Evolutionary conservation across 2,113 vertebrate species (phyloP).

Genomic region (Microcebus tavaratra): DNA sequence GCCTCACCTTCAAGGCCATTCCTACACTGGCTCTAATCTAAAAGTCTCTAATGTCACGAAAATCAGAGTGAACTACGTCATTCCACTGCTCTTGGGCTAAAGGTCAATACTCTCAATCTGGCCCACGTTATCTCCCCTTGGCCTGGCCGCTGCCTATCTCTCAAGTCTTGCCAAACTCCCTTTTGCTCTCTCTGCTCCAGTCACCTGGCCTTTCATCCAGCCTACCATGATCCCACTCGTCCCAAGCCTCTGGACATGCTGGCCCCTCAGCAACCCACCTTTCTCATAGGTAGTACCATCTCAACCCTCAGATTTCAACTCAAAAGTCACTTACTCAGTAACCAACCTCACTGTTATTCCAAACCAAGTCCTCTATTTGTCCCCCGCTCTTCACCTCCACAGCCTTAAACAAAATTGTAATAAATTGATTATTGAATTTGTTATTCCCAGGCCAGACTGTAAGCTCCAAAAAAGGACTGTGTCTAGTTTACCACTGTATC

Average conservation of each 20-base stretch:
- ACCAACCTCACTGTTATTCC: neutral
- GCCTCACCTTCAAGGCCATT: conserved; percentile 2
- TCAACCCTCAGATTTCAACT: neutral
- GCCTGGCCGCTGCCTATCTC: neutral
- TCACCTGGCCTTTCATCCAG: neutral
- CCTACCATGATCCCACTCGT: neutral
- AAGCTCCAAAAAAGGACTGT: neutral
- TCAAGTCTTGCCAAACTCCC: neutral
- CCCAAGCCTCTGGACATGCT: neutral
- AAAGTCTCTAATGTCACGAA: conserved; percentile 4
- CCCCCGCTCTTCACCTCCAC: neutral
- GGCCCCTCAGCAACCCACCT: neutral
- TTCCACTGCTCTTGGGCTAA: conserved; percentile 2
- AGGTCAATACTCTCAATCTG: conserved; percentile 47
- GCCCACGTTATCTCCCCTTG: neutral
- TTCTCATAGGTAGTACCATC: neutral
- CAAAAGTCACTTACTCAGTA: conserved; percentile 2
- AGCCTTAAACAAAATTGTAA: conserved; percentile 32
- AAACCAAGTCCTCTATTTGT: neutral
- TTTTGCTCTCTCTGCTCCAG: conserved; percentile 11
- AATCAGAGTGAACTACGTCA: conserved; percentile 12
- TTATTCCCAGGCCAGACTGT: neutral
- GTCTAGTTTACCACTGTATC: neutral
- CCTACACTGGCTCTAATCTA: neutral
- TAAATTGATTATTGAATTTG: neutral